Evolutionary conservation across 1,140 invertebrate species (phyloP).

Genomic region (Lordiphosa collinella): DNA sequence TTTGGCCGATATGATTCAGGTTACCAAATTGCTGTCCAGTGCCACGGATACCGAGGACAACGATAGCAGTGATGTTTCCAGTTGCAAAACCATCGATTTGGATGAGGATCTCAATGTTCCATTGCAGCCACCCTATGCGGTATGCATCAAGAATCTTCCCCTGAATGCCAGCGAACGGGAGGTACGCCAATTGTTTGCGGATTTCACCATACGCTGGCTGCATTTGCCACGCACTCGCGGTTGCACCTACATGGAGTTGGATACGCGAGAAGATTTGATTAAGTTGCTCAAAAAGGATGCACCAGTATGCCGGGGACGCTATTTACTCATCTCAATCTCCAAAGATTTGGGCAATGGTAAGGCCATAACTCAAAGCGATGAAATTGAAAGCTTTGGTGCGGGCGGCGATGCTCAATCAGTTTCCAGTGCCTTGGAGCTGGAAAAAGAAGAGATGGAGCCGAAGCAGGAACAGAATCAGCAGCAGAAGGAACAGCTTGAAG

Average conservation of each 20-base stretch:
- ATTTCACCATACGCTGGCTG: constrained; percentile 1
- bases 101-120: constrained; percentile 1
- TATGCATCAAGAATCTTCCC: constrained; percentile 25
- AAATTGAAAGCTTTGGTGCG: neutral
- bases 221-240: constrained; percentile 12
- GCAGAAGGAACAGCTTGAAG: too few relatives aligned
- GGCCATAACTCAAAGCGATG: neutral
- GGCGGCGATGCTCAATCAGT: neutral
- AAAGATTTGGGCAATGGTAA: neutral
- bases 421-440: too few relatives aligned
- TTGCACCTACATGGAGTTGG: constrained; percentile 19
- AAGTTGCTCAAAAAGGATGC: constrained; percentile 6
- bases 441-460: too few relatives aligned
- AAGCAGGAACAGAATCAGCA: too few relatives aligned
- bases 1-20: constrained; percentile 13
- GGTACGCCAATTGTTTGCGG: neutral
- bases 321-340: constrained; percentile 2
- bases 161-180: constrained; percentile 27
- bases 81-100: neutral
- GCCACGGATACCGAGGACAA: neutral
- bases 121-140: constrained; percentile 10
- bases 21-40: constrained; percentile 12
- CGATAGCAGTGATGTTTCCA: neutral
- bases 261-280: neutral
- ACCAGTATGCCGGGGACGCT: constrained; percentile 17